These are phyloP conservation scores for Microcebus murinus DNA, from an alignment of 2,113 vertebrate species.

Conservation along the genomic window DNA sequence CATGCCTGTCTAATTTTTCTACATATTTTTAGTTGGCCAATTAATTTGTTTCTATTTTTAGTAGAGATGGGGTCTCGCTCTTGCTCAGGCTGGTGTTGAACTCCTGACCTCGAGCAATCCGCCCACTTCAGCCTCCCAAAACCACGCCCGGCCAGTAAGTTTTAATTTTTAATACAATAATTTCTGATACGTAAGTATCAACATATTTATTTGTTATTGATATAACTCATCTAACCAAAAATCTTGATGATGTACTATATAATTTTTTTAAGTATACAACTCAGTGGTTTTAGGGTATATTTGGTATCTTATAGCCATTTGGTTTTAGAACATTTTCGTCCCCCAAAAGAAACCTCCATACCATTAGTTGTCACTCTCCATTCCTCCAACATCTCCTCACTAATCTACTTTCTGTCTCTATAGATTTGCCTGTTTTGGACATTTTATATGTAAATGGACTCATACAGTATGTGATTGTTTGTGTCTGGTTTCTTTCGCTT, in stretches of 20 bases:
- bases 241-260: not conserved
- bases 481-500: not conserved
- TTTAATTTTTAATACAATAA: slow-evolving; percentile 25
- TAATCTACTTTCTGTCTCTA: not conserved
- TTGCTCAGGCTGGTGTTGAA: too few species aligned
- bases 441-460: not conserved
- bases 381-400: not conserved
- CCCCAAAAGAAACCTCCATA: not conserved
- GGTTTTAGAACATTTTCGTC: not conserved
- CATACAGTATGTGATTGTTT: not conserved
- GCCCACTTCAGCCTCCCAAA: too few species aligned
- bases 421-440: not conserved
- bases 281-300: not conserved
- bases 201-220: not conserved
- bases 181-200: not conserved
- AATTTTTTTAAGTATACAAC: not conserved
- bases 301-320: not conserved
- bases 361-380: not conserved
- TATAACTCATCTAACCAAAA: not conserved
- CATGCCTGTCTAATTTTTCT: too few species aligned
- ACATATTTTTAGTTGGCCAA: too few species aligned
- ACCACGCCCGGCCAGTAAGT: not conserved
- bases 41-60: too few species aligned
- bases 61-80: too few species aligned
- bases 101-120: too few species aligned